Base-by-base conservation (phyloP, 2,888 invertebrate species). In the Eupsilia transversa region DNA sequence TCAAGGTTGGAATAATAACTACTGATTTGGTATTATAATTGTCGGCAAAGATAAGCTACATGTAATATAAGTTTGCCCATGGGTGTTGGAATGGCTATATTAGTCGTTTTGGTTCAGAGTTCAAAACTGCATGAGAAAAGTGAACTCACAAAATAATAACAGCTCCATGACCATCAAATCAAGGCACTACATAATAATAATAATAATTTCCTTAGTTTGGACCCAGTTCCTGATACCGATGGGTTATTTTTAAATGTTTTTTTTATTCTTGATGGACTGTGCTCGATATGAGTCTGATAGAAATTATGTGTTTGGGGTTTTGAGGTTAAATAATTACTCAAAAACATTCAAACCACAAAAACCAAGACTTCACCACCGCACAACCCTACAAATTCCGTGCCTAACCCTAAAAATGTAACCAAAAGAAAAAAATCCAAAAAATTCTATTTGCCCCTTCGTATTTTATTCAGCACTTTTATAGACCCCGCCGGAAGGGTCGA, bases 401-500 rank as follows among this genome's bases (percentile, higher is more conserved):
- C 5, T 1, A 46, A 35, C 52, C 65, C 61, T 30, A 49, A 70
- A 72, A 54, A 23, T 7, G 57, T 41, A 35, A 49, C 49, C 20
- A 54, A 72, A 64, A 59, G 43, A 64, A 75, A 86, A 70, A 77
- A 52, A 66, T 35, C 52, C 43, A 35, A 80, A 72, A 77, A 74
- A 64, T 69, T 74, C 52, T 82, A 77, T 81, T 80, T 84, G 69
- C 65, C 67, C 69, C 59, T 78, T 81, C 86, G 77, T 84, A 80
- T 86, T 87, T 87, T 86, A 88, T 85, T 86, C 83, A 86, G 57
- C 67, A 82, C 72, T 76, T 87, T 85, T 84, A 84, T 87, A 84
- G 82, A 65, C 57, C 80, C 63, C 35, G 52, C 85, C 83, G 86
- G 87, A 87, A 87, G 77, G 87, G 85, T 82, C 85, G 46, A 38